A percentile compares a stretch with the other conserved stretches of the same genome.
These are phyloP conservation scores for Tethea ocularis DNA, from an alignment of 2,888 invertebrate species.

Conservation along the genomic window DNA sequence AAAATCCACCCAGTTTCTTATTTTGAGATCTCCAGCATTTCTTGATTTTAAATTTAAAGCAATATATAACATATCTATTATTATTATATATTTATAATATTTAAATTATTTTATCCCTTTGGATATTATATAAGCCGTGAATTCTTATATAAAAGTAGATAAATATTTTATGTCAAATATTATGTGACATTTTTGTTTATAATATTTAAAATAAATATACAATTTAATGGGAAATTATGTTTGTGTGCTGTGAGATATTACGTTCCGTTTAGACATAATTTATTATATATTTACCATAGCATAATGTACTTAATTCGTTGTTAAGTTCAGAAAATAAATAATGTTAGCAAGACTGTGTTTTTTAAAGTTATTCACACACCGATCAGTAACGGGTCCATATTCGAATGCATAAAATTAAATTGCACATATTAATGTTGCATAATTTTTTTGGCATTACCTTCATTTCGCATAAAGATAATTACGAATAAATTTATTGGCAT, in stretches of 20 bases:
- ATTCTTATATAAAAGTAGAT: not conserved
- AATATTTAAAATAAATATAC: constrained; percentile 21
- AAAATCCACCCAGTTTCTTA: no score
- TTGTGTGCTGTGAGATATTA: constrained; percentile 38
- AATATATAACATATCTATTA: constrained; percentile 30
- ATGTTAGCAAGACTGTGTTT: constrained; percentile 31
- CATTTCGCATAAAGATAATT: no score
- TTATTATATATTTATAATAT: constrained; percentile 6
- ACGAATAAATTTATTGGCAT: no score
- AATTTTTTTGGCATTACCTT: no score
- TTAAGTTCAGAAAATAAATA: constrained; percentile 41
- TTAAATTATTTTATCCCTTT: constrained; percentile 20
- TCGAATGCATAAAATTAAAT: no score
- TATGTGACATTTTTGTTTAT: constrained; percentile 22
- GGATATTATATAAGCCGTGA: constrained; percentile 20
- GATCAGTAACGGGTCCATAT: no score
- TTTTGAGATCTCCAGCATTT: no score
- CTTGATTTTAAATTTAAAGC: constrained; percentile 26
- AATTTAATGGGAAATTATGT: constrained; percentile 21
- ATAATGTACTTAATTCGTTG: constrained; percentile 27
- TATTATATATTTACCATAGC: constrained; percentile 16
- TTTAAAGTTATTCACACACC: no score
- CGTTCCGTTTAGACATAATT: constrained; percentile 10
- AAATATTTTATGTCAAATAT: no score
- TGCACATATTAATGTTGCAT: no score